Conservation (phyloP, 2,797 vertebrate genomes). For the Leptodactylus fallax region DNA sequence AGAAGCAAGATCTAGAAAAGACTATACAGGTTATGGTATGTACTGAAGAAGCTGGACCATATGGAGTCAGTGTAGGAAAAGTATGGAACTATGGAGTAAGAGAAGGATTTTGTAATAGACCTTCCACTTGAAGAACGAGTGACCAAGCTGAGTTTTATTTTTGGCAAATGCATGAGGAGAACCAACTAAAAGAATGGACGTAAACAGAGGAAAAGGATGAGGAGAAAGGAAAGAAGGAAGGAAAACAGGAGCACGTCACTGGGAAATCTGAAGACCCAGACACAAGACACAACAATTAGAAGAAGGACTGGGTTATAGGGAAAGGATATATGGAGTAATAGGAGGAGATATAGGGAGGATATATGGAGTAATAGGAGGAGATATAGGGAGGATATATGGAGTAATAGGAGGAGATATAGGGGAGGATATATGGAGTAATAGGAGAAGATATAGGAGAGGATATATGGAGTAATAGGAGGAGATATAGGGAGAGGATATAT, state of each 20-base stretch:
- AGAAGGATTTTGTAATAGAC: neutral
- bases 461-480: slow-evolving; percentile 21
- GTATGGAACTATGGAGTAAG: neutral
- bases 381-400: neutral
- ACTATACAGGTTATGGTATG: neutral
- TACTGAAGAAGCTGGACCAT: neutral
- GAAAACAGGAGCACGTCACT: neutral
- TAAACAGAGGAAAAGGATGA: neutral
- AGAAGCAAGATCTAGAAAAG: neutral
- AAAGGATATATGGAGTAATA: neutral
- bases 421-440: neutral
- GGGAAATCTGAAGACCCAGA: neutral
- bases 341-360: slow-evolving; percentile 2
- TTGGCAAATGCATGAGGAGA: too few species aligned
- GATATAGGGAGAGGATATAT: slow-evolving; percentile 11
- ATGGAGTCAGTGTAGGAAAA: neutral
- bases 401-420: neutral
- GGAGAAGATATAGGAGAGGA: neutral
- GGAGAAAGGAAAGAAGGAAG: neutral
- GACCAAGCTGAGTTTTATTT: too few species aligned
- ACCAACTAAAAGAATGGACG: neutral
- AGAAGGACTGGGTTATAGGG: neutral
- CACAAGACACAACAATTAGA: neutral
- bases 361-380: neutral
- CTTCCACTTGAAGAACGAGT: too few species aligned